A percentile compares a stretch with the other conserved stretches of the same genome.
phyloP scores from a whole-genome alignment of 1,140 invertebrate species.

The Sitophilus oryzae region DNA sequence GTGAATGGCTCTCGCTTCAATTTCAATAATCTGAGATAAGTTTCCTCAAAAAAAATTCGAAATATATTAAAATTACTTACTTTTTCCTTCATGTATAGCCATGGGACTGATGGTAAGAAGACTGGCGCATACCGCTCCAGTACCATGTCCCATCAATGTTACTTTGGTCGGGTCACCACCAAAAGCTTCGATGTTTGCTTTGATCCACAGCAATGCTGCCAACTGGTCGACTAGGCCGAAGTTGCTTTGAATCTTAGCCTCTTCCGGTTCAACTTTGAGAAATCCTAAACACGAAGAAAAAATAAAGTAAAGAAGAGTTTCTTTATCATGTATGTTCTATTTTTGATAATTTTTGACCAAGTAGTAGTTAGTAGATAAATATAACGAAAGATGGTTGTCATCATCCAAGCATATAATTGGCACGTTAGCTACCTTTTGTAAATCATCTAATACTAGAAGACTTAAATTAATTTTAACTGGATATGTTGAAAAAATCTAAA shows the following conservation, averaged over 20 bases:
- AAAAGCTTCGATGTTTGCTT: slow-evolving; percentile 76
- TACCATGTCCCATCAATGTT: slow-evolving; percentile 90
- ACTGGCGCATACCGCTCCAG: slow-evolving; percentile 87
- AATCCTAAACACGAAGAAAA: slow-evolving; percentile 57
- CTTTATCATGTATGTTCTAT: no score
- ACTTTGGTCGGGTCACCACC: slow-evolving; percentile 79
- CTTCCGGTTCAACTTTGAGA: slow-evolving; percentile 63
- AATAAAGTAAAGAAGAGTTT: slow-evolving; percentile 1
- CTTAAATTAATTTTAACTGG: no score
- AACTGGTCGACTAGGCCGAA: slow-evolving; percentile 86
- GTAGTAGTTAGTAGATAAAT: no score
- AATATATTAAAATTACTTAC: slow-evolving; percentile 25
- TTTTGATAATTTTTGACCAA: no score
- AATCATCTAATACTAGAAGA: no score
- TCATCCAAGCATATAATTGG: no score
- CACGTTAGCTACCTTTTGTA: no score
- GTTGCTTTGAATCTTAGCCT: slow-evolving; percentile 60
- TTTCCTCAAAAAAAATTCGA: no score
- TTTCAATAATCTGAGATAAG: no score
- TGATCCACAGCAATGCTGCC: slow-evolving; percentile 81
- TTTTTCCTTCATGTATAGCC: slow-evolving; percentile 31
- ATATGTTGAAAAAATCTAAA: no score
- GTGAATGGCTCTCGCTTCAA: no score
- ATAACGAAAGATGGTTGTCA: no score
- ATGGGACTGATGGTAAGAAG: slow-evolving; percentile 83